phyloP scores from a whole-genome alignment of 2,888 invertebrate species.

The Cosmorhoe ocellata region DNA sequence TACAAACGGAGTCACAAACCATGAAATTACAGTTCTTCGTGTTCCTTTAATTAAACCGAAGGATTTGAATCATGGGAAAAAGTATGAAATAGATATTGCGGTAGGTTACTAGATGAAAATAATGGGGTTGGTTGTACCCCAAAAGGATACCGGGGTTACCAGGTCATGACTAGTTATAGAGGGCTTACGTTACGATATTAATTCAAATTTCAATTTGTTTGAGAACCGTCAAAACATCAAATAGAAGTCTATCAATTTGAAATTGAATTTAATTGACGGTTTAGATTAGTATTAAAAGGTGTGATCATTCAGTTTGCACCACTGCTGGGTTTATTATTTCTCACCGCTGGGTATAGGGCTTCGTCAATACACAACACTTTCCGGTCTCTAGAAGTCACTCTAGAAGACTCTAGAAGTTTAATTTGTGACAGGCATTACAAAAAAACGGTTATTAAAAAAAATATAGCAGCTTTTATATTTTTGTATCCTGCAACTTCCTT shows the following conservation, averaged over 20 bases:
- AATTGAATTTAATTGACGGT: conserved; percentile 1
- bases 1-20: conserved; percentile 36
- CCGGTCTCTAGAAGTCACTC: too few species aligned
- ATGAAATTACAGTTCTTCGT: conserved; percentile 39
- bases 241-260: neutral
- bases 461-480: too few species aligned
- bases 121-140: too few species aligned
- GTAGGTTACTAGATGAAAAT: conserved; percentile 15
- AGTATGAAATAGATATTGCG: conserved; percentile 15
- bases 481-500: neutral
- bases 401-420: too few species aligned
- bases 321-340: too few species aligned
- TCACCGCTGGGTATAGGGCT: too few species aligned
- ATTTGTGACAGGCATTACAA: too few species aligned
- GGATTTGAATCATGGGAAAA: conserved; percentile 41
- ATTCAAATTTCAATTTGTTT: conserved; percentile 5
- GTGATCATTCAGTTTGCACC: too few species aligned
- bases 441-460: too few species aligned
- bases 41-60: conserved; percentile 35
- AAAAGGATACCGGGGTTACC: conserved; percentile 5
- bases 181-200: neutral
- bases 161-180: conserved; percentile 21
- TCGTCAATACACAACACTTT: too few species aligned
- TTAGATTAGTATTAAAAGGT: neutral
- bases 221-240: too few species aligned